Evolutionary conservation across 2,113 vertebrate species (phyloP).

Genomic region (Cinclus cinclus): DNA sequence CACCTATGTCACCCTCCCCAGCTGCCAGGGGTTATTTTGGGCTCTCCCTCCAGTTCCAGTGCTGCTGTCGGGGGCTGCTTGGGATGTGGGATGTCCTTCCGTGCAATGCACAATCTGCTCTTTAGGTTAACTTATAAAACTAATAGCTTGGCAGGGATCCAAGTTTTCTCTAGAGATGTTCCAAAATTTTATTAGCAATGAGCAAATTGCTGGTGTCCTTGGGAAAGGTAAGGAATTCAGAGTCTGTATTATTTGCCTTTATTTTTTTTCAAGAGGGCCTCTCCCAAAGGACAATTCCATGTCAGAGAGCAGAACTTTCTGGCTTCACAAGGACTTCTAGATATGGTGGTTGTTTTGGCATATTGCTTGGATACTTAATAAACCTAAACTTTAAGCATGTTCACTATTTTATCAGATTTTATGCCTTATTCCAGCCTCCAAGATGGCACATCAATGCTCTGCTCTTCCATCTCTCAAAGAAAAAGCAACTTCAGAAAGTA

Average conservation of each 20-base stretch:
- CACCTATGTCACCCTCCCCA: background rate
- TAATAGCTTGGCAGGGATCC: background rate
- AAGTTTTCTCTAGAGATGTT: background rate
- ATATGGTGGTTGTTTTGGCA: background rate
- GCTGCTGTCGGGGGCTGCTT: background rate
- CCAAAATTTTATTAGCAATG: background rate
- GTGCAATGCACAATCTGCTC: background rate
- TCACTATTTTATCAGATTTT: background rate
- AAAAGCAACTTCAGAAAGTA: background rate
- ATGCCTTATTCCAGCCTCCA: background rate
- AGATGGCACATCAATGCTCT: background rate
- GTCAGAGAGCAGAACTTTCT: background rate
- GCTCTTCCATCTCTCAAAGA: background rate
- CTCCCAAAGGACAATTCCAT: background rate
- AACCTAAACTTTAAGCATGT: background rate
- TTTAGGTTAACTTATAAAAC: background rate
- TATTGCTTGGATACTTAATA: background rate
- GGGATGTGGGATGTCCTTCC: background rate
- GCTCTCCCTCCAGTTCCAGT: background rate
- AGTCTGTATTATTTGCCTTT: background rate
- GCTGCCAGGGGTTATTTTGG: background rate
- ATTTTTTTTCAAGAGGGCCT: background rate
- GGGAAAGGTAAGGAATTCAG: conserved; percentile 8
- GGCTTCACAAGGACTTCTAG: background rate
- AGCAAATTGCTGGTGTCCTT: conserved; percentile 20